phyloP scores from a whole-genome alignment of 2,888 invertebrate species.

The Cephonodes hylas region DNA sequence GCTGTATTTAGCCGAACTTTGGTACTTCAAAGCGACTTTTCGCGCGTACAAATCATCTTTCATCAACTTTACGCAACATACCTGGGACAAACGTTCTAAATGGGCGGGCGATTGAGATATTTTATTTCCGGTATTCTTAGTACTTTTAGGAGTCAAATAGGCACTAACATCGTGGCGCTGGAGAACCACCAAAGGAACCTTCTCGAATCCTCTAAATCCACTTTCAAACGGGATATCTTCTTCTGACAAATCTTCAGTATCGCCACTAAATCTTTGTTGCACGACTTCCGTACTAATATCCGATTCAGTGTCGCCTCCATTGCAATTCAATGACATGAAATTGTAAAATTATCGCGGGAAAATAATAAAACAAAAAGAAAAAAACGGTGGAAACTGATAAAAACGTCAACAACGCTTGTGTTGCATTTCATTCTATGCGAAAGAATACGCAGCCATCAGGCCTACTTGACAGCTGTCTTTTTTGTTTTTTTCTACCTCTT shows the following conservation, averaged over 20 bases:
- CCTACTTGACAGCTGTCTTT: constrained; percentile 6
- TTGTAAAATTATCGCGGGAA: constrained; percentile 34
- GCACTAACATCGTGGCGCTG: constrained; percentile 51
- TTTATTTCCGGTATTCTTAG: constrained; percentile 10
- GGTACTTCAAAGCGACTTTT: constrained; percentile 23
- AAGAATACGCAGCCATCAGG: constrained; percentile 10
- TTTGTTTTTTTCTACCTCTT: not conserved
- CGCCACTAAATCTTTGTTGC: constrained; percentile 24
- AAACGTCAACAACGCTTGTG: constrained; percentile 48
- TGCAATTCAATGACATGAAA: constrained; percentile 46
- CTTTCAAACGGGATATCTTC: constrained; percentile 39
- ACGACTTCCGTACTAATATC: constrained; percentile 17
- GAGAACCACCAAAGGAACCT: constrained; percentile 46
- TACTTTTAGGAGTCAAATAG: constrained; percentile 32
- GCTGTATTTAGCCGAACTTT: constrained; percentile 9
- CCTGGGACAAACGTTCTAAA: constrained; percentile 27
- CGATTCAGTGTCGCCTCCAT: constrained; percentile 42
- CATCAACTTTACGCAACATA: constrained; percentile 46
- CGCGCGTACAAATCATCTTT: constrained; percentile 47
- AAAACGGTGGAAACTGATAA: constrained; percentile 34
- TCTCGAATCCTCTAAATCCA: constrained; percentile 51
- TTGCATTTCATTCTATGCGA: constrained; percentile 30
- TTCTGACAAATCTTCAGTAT: constrained; percentile 20
- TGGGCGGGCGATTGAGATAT: constrained; percentile 15
- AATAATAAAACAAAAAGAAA: constrained; percentile 51